Evolutionary conservation across 1,140 invertebrate genomes (phyloP).

Genomic region (Drosophila tsacasi): DNA sequence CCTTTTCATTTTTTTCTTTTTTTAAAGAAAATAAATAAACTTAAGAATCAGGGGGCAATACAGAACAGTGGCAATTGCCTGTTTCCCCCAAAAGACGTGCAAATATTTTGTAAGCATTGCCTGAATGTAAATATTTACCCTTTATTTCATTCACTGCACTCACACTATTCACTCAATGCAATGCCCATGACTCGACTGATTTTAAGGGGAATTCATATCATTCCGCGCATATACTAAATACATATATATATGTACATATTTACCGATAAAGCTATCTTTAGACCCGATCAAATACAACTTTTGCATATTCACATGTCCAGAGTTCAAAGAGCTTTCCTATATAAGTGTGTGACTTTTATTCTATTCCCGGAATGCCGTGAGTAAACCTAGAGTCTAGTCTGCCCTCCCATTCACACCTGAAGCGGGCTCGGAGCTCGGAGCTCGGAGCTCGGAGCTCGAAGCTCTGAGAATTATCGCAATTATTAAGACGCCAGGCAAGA

Average conservation of each 20-base stretch:
- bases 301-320: slow-evolving; percentile 20
- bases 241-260: not conserved
- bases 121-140: slow-evolving; percentile 28
- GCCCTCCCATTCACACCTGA: slow-evolving; percentile 18
- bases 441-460: not conserved
- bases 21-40: not conserved
- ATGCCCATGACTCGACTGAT: slow-evolving; percentile 16
- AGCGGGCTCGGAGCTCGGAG: not conserved
- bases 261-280: slow-evolving; percentile 22
- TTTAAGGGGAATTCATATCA: slow-evolving; percentile 8
- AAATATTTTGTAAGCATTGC: slow-evolving; percentile 12
- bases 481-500: slow-evolving; percentile 8
- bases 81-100: slow-evolving; percentile 4
- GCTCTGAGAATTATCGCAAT: slow-evolving; percentile 34
- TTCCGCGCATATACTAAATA: not conserved
- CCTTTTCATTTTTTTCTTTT: not conserved
- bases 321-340: slow-evolving; percentile 24
- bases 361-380: slow-evolving; percentile 35
- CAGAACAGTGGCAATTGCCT: slow-evolving; percentile 25
- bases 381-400: slow-evolving; percentile 13
- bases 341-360: slow-evolving; percentile 15
- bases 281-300: slow-evolving; percentile 28
- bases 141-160: slow-evolving; percentile 25
- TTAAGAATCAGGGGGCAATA: not conserved
- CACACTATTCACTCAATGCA: slow-evolving; percentile 25